These are phyloP conservation scores for Zygaena filipendulae DNA, from an alignment of 2,888 invertebrate genomes.

Conservation along the genomic window DNA sequence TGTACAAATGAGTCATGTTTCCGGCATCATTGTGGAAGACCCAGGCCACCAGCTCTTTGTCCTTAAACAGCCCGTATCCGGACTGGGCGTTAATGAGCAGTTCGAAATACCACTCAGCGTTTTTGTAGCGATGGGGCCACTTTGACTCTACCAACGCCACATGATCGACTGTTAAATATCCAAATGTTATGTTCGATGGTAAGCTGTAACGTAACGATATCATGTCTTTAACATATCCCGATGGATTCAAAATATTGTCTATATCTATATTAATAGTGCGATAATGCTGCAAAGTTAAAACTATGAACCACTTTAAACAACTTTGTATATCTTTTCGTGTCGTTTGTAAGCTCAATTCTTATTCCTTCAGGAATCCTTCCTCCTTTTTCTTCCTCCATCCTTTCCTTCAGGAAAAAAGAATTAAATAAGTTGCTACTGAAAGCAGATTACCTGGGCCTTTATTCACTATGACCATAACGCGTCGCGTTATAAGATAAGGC, in stretches of 20 bases:
- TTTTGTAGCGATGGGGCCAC: constrained; percentile 33
- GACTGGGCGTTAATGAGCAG: constrained; percentile 28
- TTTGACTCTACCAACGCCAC: constrained; percentile 24
- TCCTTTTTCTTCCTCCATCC: no score
- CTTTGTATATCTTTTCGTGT: no score
- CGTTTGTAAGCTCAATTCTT: no score
- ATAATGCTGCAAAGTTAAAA: constrained; percentile 6
- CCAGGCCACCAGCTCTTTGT: constrained; percentile 29
- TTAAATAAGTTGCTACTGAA: no score
- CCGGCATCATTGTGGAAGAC: constrained; percentile 34
- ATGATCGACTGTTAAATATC: constrained; percentile 23
- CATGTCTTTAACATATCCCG: no score
- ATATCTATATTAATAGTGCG: neutral
- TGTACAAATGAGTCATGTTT: constrained; percentile 33
- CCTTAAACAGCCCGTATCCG: constrained; percentile 31
- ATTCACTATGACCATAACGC: no score
- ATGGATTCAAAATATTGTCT: neutral
- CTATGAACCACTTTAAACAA: no score
- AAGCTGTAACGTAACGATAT: constrained; percentile 23
- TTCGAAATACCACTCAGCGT: constrained; percentile 27
- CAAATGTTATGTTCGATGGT: constrained; percentile 22
- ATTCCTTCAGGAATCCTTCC: no score
- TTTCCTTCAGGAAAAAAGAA: no score
- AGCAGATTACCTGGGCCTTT: no score
- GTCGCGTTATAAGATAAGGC: no score